Evolutionary conservation across 2,113 vertebrate species (phyloP).

Genomic region (Hyaena hyaena): DNA sequence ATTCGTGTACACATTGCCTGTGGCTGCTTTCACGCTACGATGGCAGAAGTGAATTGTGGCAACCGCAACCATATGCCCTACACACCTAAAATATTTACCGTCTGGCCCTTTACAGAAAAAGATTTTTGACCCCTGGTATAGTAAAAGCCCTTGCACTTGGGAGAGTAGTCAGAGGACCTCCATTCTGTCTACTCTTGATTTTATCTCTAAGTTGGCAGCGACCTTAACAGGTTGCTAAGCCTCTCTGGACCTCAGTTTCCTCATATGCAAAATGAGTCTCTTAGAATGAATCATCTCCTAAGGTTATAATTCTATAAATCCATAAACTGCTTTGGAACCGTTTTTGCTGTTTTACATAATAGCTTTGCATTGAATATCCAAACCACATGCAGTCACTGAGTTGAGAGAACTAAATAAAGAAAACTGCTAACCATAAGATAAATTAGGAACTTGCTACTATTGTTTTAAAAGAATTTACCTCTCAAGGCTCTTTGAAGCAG

Average conservation of each 20-base stretch:
- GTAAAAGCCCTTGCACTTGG: background rate
- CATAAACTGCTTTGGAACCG: conserved; percentile 25
- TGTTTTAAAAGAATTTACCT: conserved; percentile 54
- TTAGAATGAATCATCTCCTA: conserved; percentile 42
- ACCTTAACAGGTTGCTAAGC: background rate
- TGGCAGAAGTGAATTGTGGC: background rate
- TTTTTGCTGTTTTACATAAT: conserved; percentile 48
- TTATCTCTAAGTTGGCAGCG: conserved; percentile 10
- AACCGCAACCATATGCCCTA: background rate
- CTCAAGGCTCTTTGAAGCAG: conserved; percentile 40
- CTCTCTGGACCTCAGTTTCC: conserved; percentile 44
- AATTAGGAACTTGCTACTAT: conserved; percentile 42
- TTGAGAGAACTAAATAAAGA: conserved; percentile 64
- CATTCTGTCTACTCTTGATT: background rate
- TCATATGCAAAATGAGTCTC: conserved; percentile 7
- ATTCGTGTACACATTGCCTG: background rate
- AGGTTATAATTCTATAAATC: conserved; percentile 28
- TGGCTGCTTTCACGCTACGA: background rate
- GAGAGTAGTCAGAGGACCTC: background rate
- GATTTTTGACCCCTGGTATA: background rate
- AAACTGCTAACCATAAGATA: conserved; percentile 28
- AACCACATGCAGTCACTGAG: conserved; percentile 36
- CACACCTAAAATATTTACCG: conserved; percentile 40
- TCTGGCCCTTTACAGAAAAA: conserved; percentile 8
- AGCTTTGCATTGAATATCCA: conserved; percentile 24